Evolutionary conservation across 2,888 invertebrate species (phyloP), one percentile per base, ranked within the genome.

Genomic region (Oxytorus armatus): DNA sequence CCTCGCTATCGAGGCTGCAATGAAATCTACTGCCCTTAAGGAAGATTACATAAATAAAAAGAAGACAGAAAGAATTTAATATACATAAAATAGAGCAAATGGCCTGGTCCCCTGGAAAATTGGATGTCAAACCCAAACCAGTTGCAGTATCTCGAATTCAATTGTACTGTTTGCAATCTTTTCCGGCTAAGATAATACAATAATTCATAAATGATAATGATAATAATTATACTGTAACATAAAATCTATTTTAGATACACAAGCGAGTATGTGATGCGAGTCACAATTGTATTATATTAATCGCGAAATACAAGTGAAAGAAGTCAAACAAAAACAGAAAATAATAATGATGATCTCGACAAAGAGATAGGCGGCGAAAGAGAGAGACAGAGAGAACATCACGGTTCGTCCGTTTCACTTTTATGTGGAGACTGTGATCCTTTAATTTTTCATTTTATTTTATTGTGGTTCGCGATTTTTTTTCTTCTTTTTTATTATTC

Each of bases 241-340:
- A 81, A 80, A 80, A 69, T 81, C 77, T 81, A 81, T 81, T 81
- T 81, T 81, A 81, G 80, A 81, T 81, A 81, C 80, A 65, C 63
- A 81, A n/a, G n/a, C n/a, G n/a, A n/a, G n/a, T n/a, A n/a, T n/a
- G n/a, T n/a, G n/a, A n/a, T n/a, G n/a, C n/a, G n/a, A n/a, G n/a
- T n/a, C n/a, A n/a, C n/a, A n/a, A 74, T 77, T 69, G 61, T 81
- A 77, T 74, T 74, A 77, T 77, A 77, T 74, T 65, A 55, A 66
- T 65, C 59, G 49, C 49, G 57, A 65, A 42, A 5, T 18, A 69
- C 36, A 65, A 57, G 49, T 23, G 39, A 47, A 53, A 59, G 23
- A 51, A 36, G 23, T n/a, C n/a, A n/a, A 33, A 44, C 18, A n/a
- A n/a, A 29, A 25, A 29, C 10, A 23, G 7, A 25, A 16, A 23